Conservation (phyloP, 2,888 invertebrate species). For the Hoplodrina blanda region DNA sequence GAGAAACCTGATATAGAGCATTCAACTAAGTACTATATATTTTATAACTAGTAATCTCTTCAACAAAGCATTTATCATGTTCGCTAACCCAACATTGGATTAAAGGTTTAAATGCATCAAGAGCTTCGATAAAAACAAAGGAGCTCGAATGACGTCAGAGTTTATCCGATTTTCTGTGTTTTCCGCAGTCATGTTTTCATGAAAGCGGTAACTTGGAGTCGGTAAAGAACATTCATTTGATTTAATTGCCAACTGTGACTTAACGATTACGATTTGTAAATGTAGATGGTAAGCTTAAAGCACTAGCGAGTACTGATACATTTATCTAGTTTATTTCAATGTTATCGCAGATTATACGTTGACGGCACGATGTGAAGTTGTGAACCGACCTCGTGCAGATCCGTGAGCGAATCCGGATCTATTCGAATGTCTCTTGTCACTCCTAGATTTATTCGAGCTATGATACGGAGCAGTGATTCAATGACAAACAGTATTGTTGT, state of each 20-base stretch:
- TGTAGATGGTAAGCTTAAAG: constrained; percentile 50
- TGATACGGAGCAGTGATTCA: constrained; percentile 42
- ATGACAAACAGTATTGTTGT: constrained; percentile 53
- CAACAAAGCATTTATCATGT: constrained; percentile 36
- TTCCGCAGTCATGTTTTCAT: constrained; percentile 39
- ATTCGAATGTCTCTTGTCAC: constrained; percentile 63
- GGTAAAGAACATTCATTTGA: constrained; percentile 41
- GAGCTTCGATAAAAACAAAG: constrained; percentile 37
- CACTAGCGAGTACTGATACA: constrained; percentile 40
- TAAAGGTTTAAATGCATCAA: constrained; percentile 47
- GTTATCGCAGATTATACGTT: constrained; percentile 64
- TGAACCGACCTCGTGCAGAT: constrained; percentile 74
- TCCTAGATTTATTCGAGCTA: constrained; percentile 56
- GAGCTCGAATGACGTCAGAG: constrained; percentile 29
- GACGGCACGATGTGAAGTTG: constrained; percentile 64
- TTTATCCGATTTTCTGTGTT: constrained; percentile 39
- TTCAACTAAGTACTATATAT: constrained; percentile 25
- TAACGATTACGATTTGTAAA: constrained; percentile 46
- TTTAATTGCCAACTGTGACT: constrained; percentile 48
- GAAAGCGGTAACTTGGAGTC: constrained; percentile 26
- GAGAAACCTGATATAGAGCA: constrained; percentile 13
- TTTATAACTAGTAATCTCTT: constrained; percentile 32
- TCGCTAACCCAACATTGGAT: constrained; percentile 33
- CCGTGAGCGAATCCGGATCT: constrained; percentile 74
- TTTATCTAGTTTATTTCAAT: constrained; percentile 62